Evolutionary conservation across 2,888 invertebrate genomes (phyloP), one percentile per base, ranked within the genome.

Genomic region (Charanyca ferruginea): DNA sequence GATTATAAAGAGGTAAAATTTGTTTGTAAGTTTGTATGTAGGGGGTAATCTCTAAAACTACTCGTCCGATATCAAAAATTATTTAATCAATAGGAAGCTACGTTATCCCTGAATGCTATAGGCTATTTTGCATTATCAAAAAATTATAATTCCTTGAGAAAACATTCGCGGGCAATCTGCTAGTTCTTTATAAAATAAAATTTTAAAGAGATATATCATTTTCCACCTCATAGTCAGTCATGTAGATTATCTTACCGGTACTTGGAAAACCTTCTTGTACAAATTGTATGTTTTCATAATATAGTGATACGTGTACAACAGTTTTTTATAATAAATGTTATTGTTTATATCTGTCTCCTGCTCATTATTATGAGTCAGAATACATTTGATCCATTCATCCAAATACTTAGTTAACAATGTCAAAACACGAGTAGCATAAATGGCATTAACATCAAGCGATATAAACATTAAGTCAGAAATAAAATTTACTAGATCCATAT

Each of bases 351-450:
- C 4, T 3, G 7, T 41, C 3, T 38, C 51, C 3, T n/a, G n/a
- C n/a, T 32, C 35, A 11, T 48, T 11, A 11, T 23, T 49, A 0
- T 53, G 23, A 0, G 3, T 22, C 16, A 2, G 0, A 13, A 72
- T 25, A 23, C 2, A 20, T 6, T 61, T 53, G 9, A 23, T 61
- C 48, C 53, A 61, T 32, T 61, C 13, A 1, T n/a, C 44, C 7
- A 71, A 4, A 25, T 54, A 61, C 4, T 47, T 53, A 7, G 11
- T 65, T 5, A 68, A 22, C 7, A 73, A 16, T 5, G 25, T 47
- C 16, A 68, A 23, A 1, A 68, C 11, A 20, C 41, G 38, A 35
- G 61, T 51, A 20, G 58, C 53, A 42, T 59, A 65, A 22, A 58
- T 9, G 9, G 51, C 9, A 45, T 65, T 58, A 0, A 59, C 22